A percentile compares a stretch with the other conserved stretches of the same genome.
phyloP scores from a whole-genome alignment of 2,113 vertebrate genomes.

The Cavia porcellus region DNA sequence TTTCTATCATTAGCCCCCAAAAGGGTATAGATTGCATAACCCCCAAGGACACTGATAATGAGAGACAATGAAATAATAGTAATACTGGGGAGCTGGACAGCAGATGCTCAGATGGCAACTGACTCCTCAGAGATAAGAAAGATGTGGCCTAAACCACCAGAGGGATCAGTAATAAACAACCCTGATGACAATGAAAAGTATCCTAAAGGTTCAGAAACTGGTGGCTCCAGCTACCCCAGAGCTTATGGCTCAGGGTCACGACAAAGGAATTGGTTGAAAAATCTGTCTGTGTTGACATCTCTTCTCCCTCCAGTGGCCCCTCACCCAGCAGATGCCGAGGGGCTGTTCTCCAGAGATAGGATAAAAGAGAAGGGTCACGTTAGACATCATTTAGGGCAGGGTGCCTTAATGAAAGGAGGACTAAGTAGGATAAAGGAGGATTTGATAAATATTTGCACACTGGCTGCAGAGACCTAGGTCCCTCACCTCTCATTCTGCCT shows the following conservation, averaged over 20 bases:
- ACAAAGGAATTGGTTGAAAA: neutral
- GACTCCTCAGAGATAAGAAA: neutral
- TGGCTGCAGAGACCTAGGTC: neutral
- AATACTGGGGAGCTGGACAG: neutral
- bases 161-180: neutral
- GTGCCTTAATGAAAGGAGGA: neutral
- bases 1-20: neutral
- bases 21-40: neutral
- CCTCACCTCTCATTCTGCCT: neutral
- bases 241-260: neutral
- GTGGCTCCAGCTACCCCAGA: neutral
- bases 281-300: neutral
- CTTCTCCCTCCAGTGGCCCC: neutral
- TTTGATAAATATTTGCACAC: neutral
- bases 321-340: neutral
- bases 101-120: neutral
- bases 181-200: neutral
- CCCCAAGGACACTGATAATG: neutral
- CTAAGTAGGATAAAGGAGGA: neutral
- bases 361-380: neutral
- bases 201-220: neutral
- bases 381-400: neutral
- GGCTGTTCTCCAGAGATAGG: neutral
- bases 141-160: neutral
- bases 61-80: neutral